phyloP scores from a whole-genome alignment of 2,797 vertebrate genomes.

The Tapirus indicus region DNA sequence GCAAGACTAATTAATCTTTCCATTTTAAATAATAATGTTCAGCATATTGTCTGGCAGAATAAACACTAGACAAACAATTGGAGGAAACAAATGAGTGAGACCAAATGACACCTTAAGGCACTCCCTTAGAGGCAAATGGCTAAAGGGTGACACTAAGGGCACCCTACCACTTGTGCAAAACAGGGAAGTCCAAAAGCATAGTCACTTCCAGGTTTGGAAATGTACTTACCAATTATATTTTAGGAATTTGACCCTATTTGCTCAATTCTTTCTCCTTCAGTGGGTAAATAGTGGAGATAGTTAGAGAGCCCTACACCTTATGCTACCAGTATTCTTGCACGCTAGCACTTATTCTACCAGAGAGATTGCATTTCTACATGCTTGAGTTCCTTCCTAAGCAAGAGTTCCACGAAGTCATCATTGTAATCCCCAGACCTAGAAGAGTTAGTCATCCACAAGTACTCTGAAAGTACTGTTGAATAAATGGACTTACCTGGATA shows the following conservation, averaged over 20 bases:
- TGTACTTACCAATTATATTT: not conserved
- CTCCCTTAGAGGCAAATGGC: not conserved
- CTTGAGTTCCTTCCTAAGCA: not conserved
- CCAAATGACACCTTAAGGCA: not conserved
- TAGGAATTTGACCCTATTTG: not conserved
- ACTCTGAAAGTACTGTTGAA: not conserved
- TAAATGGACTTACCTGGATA: not conserved
- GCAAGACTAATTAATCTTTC: not conserved
- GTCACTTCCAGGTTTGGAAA: not conserved
- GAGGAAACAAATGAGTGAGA: not conserved
- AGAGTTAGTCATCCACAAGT: not conserved
- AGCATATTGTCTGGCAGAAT: not conserved
- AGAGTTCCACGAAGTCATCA: not conserved
- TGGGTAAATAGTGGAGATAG: not conserved
- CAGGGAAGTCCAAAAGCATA: not conserved
- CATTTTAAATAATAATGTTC: not conserved
- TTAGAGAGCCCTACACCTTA: not conserved
- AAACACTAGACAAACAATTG: not conserved
- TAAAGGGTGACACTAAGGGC: not conserved
- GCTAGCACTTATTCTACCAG: not conserved
- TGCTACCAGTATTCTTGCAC: not conserved
- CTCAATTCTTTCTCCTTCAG: not conserved
- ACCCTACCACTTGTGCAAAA: not conserved
- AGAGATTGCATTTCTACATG: not conserved
- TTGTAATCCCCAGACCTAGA: not conserved